Evolutionary conservation across 2,888 invertebrate species (phyloP).

Genomic region (Nomada fabriciana): DNA sequence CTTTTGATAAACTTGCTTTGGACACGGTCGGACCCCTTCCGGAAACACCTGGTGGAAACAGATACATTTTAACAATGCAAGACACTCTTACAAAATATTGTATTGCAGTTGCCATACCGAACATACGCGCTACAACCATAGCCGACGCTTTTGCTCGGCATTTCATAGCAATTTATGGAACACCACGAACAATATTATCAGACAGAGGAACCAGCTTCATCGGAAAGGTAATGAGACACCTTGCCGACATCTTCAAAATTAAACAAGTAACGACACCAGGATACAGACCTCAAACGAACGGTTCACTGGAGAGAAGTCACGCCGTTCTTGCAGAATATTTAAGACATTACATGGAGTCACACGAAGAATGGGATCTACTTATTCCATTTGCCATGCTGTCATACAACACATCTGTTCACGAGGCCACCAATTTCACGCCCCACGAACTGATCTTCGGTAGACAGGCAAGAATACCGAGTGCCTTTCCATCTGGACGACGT

Average conservation of each 20-base stretch:
- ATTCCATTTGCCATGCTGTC: slow-evolving; percentile 14
- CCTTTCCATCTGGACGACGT: neutral
- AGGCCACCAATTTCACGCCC: slow-evolving; percentile 19
- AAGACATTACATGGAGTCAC: neutral
- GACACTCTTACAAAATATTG: too few relatives aligned
- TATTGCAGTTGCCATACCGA: too few relatives aligned
- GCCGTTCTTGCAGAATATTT: neutral
- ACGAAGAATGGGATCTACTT: slow-evolving; percentile 18
- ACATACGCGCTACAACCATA: too few relatives aligned
- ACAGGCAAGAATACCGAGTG: slow-evolving; percentile 10
- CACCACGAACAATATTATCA: too few relatives aligned
- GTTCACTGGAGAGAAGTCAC: slow-evolving; percentile 15
- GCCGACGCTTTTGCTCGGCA: too few relatives aligned
- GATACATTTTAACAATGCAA: too few relatives aligned
- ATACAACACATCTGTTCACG: slow-evolving; percentile 13
- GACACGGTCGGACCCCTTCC: too few relatives aligned
- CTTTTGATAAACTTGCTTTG: too few relatives aligned
- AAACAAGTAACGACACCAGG: slow-evolving; percentile 20
- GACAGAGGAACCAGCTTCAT: too few relatives aligned
- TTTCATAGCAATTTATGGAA: too few relatives aligned
- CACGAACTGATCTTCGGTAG: slow-evolving; percentile 17
- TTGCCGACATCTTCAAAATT: slow-evolving; percentile 20
- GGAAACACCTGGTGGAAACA: too few relatives aligned
- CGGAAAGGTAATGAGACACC: too few relatives aligned
- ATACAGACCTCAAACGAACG: slow-evolving; percentile 5